Evolutionary conservation across 2,888 invertebrate genomes (phyloP).

Genomic region (Drosophila mimetica): DNA sequence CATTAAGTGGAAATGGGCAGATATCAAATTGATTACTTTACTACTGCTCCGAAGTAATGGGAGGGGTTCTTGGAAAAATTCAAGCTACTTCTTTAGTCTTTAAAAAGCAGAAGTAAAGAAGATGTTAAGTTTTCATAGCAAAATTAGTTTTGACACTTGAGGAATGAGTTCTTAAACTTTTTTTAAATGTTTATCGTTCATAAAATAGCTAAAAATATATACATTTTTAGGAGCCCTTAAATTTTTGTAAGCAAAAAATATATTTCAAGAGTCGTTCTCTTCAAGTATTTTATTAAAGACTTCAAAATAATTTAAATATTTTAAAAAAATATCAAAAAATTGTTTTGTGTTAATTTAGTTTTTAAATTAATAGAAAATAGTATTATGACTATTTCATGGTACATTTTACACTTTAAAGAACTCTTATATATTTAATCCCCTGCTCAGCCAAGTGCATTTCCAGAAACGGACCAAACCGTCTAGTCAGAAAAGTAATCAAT

Average conservation of each 20-base stretch:
- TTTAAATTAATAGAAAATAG: no score
- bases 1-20: constrained; percentile 23
- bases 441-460: constrained; percentile 7
- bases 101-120: neutral
- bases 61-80: neutral
- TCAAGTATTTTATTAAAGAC: no score
- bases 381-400: no score
- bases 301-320: no score
- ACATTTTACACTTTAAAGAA: neutral
- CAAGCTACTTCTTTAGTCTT: neutral
- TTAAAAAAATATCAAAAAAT: no score
- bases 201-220: no score
- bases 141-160: no score
- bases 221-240: no score
- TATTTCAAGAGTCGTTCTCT: no score
- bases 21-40: constrained; percentile 28
- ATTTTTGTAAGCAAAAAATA: no score
- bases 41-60: neutral
- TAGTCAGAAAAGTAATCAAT: constrained; percentile 17
- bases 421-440: neutral
- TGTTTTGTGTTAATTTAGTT: no score
- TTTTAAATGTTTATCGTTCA: neutral
- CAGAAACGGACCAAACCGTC: neutral
- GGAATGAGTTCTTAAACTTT: neutral
- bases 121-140: no score